Evolutionary conservation across 2,888 invertebrate genomes (phyloP).

Genomic region (Leptarthrus brevirostris): DNA sequence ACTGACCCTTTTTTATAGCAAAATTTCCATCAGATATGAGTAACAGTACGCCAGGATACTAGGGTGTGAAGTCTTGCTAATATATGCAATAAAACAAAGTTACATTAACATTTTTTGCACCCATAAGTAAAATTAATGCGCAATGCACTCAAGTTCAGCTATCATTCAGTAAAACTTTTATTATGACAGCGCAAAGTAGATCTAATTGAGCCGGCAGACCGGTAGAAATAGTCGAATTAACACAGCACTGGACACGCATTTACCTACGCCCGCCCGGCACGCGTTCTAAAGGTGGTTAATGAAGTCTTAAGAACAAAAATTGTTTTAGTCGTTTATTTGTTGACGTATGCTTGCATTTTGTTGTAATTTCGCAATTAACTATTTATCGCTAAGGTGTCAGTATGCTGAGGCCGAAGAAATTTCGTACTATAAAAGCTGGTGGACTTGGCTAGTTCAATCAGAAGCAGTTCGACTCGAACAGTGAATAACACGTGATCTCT

Average conservation of each 20-base stretch:
- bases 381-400: slow-evolving; percentile 18
- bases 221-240: slow-evolving; percentile 24
- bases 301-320: slow-evolving; percentile 29
- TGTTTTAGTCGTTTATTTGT: slow-evolving; percentile 21
- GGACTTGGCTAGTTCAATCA: not conserved
- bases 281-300: no score
- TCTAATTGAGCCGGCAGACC: slow-evolving; percentile 32
- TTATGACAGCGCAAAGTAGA: slow-evolving; percentile 28
- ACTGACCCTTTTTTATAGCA: no score
- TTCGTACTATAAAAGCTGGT: slow-evolving; percentile 30
- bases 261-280: not conserved
- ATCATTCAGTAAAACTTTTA: slow-evolving; percentile 5
- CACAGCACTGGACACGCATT: slow-evolving; percentile 22
- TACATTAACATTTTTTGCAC: no score
- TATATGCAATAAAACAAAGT: no score
- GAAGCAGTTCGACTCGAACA: slow-evolving; percentile 18
- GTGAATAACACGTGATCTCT: slow-evolving; percentile 23
- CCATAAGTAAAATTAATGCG: no score
- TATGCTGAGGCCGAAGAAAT: not conserved
- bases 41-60: no score
- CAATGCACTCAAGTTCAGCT: no score
- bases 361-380: slow-evolving; percentile 4
- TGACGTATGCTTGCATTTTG: not conserved
- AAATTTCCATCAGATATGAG: no score
- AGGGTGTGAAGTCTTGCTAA: no score